A percentile compares a stretch with the other conserved stretches of the same genome.
Evolutionary conservation across 2,888 invertebrate species (phyloP).

Genomic region (Cloeon dipterum): DNA sequence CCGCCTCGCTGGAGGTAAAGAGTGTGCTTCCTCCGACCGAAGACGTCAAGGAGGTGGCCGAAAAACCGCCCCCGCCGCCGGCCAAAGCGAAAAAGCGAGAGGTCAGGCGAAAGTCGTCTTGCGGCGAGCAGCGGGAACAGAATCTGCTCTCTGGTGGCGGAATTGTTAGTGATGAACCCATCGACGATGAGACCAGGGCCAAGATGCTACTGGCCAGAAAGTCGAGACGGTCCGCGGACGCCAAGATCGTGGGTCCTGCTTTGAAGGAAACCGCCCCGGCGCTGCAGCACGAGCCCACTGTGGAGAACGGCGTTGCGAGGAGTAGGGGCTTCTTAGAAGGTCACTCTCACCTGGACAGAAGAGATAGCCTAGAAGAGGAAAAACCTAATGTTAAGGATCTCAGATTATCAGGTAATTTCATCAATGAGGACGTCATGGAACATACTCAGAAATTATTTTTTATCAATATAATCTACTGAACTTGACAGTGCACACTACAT

Average conservation of each 20-base stretch:
- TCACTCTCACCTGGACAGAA: neutral
- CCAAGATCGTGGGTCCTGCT: too few species aligned
- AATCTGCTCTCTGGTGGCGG: conserved; percentile 19
- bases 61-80: neutral
- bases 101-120: conserved; percentile 27
- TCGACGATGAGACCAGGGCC: conserved; percentile 4
- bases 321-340: neutral
- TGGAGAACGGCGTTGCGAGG: neutral
- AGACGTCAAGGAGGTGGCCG: conserved; percentile 4
- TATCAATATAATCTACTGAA: too few species aligned
- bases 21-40: conserved; percentile 3
- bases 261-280: too few species aligned
- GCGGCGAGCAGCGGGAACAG: conserved; percentile 25
- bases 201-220: conserved; percentile 4
- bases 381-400: conserved; percentile 6
- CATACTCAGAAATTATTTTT: too few species aligned
- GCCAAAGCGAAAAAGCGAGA: conserved; percentile 27
- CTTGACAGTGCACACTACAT: too few species aligned
- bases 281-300: too few species aligned
- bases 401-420: conserved; percentile 8
- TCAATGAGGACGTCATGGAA: too few species aligned
- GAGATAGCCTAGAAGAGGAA: neutral
- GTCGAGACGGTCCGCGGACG: conserved; percentile 23
- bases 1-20: conserved; percentile 1
- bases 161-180: conserved; percentile 7